These are phyloP conservation scores for Heliconius sara DNA, from an alignment of 2,888 invertebrate species.

Conservation along the genomic window DNA sequence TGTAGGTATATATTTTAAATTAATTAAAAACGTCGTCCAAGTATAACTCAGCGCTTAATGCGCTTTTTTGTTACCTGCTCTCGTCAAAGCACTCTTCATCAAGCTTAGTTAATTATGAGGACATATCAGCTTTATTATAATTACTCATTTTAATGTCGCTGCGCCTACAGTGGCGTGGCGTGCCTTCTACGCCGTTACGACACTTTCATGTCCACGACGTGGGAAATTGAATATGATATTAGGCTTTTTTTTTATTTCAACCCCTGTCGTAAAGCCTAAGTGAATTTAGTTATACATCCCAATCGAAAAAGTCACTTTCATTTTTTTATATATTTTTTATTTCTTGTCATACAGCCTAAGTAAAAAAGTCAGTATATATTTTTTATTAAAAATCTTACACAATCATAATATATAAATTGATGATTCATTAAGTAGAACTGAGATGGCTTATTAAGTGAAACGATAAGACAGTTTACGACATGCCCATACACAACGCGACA, in stretches of 20 bases:
- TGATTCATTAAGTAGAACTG: background rate
- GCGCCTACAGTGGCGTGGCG: constrained; percentile 66
- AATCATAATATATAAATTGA: background rate
- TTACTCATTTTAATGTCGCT: constrained; percentile 83
- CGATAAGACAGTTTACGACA: constrained; percentile 20
- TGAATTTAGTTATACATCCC: background rate
- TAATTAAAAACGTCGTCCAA: constrained; percentile 20
- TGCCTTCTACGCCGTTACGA: constrained; percentile 55
- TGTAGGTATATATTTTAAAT: background rate
- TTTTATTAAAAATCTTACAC: background rate
- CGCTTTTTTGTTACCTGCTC: constrained; percentile 48
- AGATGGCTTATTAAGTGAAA: constrained; percentile 2
- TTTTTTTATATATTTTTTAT: background rate
- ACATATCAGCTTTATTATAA: constrained; percentile 83
- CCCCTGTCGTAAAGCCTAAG: background rate
- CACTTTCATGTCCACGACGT: constrained; percentile 47
- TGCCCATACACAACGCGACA: constrained; percentile 9
- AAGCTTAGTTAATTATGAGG: constrained; percentile 81
- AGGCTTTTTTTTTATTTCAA: constrained; percentile 30
- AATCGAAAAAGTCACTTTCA: background rate
- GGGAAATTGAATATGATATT: constrained; percentile 43
- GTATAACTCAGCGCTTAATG: constrained; percentile 47
- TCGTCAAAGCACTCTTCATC: constrained; percentile 81
- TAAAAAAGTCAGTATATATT: background rate
- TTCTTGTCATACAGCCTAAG: background rate